Percentiles rank a stretch among this genome's conserved stretches.
These are phyloP conservation scores for Ooceraea biroi DNA, from an alignment of 1,140 invertebrate genomes.

Conservation along the genomic window DNA sequence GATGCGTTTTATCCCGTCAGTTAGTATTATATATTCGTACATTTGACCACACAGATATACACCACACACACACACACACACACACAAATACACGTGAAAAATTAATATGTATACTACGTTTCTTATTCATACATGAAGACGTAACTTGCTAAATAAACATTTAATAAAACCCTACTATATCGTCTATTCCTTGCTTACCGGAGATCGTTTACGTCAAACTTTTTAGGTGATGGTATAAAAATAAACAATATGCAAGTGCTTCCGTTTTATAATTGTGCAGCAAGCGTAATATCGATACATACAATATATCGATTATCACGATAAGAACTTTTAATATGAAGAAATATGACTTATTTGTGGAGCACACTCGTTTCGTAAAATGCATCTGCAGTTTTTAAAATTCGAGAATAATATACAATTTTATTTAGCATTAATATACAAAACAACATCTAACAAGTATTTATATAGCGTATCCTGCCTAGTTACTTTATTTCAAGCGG, in stretches of 20 bases:
- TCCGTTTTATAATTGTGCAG: background rate
- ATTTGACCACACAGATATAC: constrained; percentile 58
- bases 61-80: constrained; percentile 35
- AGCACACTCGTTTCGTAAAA: background rate
- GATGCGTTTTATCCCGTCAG: constrained; percentile 62
- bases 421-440: constrained; percentile 42
- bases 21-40: constrained; percentile 72
- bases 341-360: too few species aligned
- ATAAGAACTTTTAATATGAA: background rate
- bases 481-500: background rate
- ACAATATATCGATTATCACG: background rate
- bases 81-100: constrained; percentile 40
- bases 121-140: constrained; percentile 77
- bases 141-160: constrained; percentile 81
- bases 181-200: constrained; percentile 27
- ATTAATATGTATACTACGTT: constrained; percentile 77
- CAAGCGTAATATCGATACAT: background rate
- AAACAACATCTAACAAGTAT: constrained; percentile 34
- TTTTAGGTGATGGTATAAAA: constrained; percentile 13
- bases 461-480: background rate
- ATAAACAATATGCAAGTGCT: background rate
- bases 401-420: constrained; percentile 45
- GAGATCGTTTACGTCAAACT: background rate
- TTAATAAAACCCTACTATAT: constrained; percentile 66
- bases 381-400: background rate